Percentiles rank a stretch among this genome's conserved stretches.
Evolutionary conservation across 1,140 invertebrate species (phyloP).

Genomic region (Asobara japonica): DNA sequence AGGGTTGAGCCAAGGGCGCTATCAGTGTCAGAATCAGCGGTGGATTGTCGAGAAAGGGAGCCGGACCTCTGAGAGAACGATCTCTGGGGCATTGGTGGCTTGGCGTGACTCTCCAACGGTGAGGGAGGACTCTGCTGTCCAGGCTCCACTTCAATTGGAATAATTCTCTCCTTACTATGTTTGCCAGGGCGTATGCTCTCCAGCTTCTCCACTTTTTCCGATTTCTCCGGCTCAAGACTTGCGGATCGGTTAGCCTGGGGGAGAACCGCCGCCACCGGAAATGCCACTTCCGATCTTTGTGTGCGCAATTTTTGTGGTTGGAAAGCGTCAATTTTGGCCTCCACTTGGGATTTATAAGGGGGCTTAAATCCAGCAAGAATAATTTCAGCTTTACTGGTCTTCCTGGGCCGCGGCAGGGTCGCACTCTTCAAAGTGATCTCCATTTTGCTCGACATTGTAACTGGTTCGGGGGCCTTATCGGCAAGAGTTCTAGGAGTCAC

Average conservation of each 20-base stretch:
- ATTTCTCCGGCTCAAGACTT: constrained; percentile 63
- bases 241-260: constrained; percentile 54
- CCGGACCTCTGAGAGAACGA: constrained; percentile 61
- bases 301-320: constrained; percentile 62
- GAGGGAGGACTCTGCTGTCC: constrained; percentile 44
- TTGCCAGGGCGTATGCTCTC: too few relatives aligned
- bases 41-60: constrained; percentile 74
- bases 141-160: constrained; percentile 67
- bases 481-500: constrained; percentile 46
- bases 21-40: constrained; percentile 75
- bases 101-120: too few relatives aligned
- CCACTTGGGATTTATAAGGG: constrained; percentile 70
- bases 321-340: constrained; percentile 68
- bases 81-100: constrained; percentile 63
- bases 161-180: constrained; percentile 65
- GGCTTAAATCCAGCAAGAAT: constrained; percentile 65
- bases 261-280: constrained; percentile 66
- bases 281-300: constrained; percentile 70
- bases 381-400: constrained; percentile 74
- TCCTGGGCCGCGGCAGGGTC: constrained; percentile 72
- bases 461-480: too few relatives aligned
- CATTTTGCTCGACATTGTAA: constrained; percentile 68
- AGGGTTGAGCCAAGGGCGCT: constrained; percentile 65
- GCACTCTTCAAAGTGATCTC: constrained; percentile 76
- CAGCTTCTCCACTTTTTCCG: constrained; percentile 43